Evolutionary conservation across 2,888 invertebrate species (phyloP).

Genomic region (Timema cristinae): DNA sequence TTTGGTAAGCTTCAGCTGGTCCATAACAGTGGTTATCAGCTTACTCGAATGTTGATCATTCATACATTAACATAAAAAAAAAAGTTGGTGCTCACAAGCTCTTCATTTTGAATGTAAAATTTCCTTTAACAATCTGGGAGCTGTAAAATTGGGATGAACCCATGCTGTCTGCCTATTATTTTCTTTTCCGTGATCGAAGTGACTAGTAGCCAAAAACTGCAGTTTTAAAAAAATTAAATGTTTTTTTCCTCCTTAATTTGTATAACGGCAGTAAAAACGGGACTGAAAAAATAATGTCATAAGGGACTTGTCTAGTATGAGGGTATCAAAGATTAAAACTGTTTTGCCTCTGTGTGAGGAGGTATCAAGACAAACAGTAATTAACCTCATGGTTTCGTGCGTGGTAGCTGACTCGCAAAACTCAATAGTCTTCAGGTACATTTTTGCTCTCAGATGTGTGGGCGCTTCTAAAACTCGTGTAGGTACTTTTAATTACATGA

Average conservation of each 20-base stretch:
- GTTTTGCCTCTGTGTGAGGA: no score
- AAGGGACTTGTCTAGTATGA: no score
- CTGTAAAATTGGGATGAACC: not conserved
- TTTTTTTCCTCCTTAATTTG: not conserved
- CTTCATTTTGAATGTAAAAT: not conserved
- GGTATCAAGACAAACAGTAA: not conserved
- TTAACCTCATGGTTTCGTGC: no score
- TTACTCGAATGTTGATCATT: not conserved
- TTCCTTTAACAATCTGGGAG: not conserved
- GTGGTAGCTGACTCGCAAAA: not conserved
- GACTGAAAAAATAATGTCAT: no score
- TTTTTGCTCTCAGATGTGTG: no score
- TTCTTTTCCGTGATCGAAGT: not conserved
- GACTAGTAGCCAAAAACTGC: not conserved
- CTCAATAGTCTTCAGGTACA: conserved; percentile 2
- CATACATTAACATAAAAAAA: not conserved
- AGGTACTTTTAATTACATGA: no score
- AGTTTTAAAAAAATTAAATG: not conserved
- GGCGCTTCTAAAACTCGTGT: no score
- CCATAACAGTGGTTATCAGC: not conserved
- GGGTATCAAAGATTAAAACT: no score
- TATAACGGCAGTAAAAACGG: no score
- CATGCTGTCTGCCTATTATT: not conserved
- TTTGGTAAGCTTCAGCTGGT: not conserved
- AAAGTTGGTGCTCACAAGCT: not conserved